Base-by-base conservation (phyloP, 1,140 invertebrate species). In the Yoshiicerus persimilis region DNA sequence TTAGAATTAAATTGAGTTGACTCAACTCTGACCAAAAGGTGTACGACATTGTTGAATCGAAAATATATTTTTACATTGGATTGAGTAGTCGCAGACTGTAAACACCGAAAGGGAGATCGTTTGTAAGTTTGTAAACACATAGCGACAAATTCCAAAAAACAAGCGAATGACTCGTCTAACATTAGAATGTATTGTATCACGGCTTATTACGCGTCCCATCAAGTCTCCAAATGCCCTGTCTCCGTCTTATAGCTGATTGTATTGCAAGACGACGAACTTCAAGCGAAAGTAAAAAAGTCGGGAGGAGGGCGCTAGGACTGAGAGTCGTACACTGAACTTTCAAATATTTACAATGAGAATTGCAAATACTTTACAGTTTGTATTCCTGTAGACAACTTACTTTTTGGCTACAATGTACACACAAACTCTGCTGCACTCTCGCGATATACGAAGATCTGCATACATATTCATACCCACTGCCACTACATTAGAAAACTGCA, bases 311-410 rank as follows among this genome's bases (percentile, higher is more conserved):
- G 75, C 75, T 32, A 16, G 20, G 47, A 5, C 5, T n/a, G 47
- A 20, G 20, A 20, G 75, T 16, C 75, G 75, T 80, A 80, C 75
- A 80, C 27, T 80, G 75, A 80, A 80, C 75, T 80, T 80, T 80
- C 30, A 80, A 80, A 80, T 80, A 80, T 80, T 80, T 80, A 80
- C 75, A 80, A 70, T 13, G 75, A 34, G 32, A 80, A 80, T 80
- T 80, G 75, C 75, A 80, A 36, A 70, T 30, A 27, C 11, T 30
- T 10, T 25, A 70, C 66, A 70, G 66, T 70, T 30, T 16, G 30
- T 25, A 70, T 56, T 56, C 47, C 20, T 66, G 64, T 10, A 25
- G 64, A 30, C 8, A 10, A 30, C 27, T 66, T 25, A 66, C 25
- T 66, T 27, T 66, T 27, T 30, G 64, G 64, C 20, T 66, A 66